Evolutionary conservation across 2,113 vertebrate species (phyloP).

Genomic region (Xiphophorus hellerii): DNA sequence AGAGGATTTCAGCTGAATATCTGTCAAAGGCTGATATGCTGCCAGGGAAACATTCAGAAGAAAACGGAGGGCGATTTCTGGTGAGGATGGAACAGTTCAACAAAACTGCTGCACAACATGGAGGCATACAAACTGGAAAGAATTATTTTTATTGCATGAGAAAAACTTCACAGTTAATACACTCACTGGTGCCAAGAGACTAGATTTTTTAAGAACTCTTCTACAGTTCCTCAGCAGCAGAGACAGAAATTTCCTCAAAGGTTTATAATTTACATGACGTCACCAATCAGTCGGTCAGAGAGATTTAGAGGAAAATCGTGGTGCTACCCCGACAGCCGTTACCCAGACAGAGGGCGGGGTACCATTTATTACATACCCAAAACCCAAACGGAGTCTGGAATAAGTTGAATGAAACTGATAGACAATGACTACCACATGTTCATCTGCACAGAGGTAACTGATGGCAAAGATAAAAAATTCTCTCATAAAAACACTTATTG

Average conservation of each 20-base stretch:
- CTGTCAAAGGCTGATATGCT: neutral
- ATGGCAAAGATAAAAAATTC: no score
- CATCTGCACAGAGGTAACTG: no score
- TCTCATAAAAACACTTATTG: no score
- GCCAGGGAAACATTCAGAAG: slow-evolving; percentile 6
- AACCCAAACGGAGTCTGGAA: no score
- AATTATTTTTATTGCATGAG: neutral
- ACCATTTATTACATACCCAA: no score
- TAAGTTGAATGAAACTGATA: no score
- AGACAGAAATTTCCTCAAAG: neutral
- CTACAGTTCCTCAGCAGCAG: slow-evolving; percentile 4
- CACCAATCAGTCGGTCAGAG: no score
- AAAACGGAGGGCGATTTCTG: neutral
- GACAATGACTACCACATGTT: no score
- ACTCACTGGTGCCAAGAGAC: slow-evolving; percentile 9
- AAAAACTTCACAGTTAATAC: slow-evolving; percentile 12
- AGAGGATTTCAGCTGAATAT: neutral
- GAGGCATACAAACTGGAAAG: neutral
- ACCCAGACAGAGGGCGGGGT: no score
- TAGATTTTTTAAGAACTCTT: slow-evolving; percentile 16
- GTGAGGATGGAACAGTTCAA: neutral
- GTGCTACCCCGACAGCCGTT: no score
- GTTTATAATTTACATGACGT: slow-evolving; percentile 7
- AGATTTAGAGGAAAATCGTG: no score
- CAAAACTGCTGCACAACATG: neutral